Evolutionary conservation across 1,140 invertebrate genomes (phyloP), one percentile per base, ranked within the genome.

Genomic region (Colletes latitarsis): DNA sequence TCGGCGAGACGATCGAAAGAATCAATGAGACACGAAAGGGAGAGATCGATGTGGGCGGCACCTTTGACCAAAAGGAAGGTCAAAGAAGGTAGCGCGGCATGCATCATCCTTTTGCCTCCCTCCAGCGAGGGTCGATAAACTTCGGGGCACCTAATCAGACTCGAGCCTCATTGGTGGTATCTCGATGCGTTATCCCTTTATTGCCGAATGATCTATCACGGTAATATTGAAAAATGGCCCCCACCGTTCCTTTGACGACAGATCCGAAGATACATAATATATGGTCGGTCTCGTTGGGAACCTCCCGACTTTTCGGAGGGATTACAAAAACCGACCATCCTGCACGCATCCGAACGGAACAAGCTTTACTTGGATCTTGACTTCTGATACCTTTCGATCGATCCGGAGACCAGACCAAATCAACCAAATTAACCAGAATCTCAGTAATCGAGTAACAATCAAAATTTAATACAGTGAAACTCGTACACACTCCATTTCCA

Each of bases 211-310:
- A 88, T 88, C 80, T 85, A 88, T 88, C 83, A 81, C 63, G 83
- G 86, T 88, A 88, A 88, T 88, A 88, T 88, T 88, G 87, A 88
- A 88, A 88, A 88, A 88, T 88, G 76, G 81, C 83, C 77, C 49
- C 70, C 79, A 53, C 71, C 57, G 60, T 69, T 30, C 77, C 62
- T 76, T 80, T 68, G 82, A 88, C 83, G 87, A 88, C 87, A 85
- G 81, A 85, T 86, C 81, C 76, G 71, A 85, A 73, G 87, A 80
- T 85, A 64, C 77, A 53, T 86, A 81, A 88, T 88, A 84, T 87
- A 88, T 68, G 79, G 78, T 49, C 62, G 49, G 76, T 57, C 74
- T 82, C 71, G 49, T 86, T 79, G 71, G 72, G 57, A 69, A 76
- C 75, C 74, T 6, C 57, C 71, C 70, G 80, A 60, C 71, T 82